These are phyloP conservation scores for Tipula helvola DNA, from an alignment of 2,888 invertebrate genomes.

Conservation along the genomic window DNA sequence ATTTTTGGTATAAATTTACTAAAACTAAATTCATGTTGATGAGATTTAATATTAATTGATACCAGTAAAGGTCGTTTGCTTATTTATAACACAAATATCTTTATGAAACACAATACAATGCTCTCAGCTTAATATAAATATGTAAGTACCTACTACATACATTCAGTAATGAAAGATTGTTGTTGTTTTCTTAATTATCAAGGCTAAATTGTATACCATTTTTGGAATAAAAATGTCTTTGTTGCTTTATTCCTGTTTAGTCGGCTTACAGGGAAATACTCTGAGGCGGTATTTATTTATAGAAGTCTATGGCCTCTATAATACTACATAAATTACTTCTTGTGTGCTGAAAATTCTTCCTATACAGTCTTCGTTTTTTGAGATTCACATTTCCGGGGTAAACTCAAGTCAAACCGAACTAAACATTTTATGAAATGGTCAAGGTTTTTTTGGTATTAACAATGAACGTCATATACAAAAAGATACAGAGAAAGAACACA, in stretches of 20 bases:
- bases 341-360: background rate
- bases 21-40: background rate
- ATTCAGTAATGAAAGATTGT: background rate
- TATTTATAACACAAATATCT: background rate
- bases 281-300: background rate
- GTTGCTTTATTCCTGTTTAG: background rate
- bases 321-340: background rate
- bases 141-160: background rate
- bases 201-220: background rate
- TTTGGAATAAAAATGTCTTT: background rate
- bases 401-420: background rate
- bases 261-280: background rate
- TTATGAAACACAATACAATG: background rate
- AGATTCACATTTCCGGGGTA: too few species aligned
- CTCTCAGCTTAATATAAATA: background rate
- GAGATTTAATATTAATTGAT: background rate
- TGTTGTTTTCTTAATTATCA: background rate
- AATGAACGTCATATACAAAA: background rate
- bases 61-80: background rate
- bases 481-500: too few species aligned
- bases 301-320: background rate
- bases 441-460: background rate
- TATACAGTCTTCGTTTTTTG: too few species aligned
- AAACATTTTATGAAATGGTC: background rate
- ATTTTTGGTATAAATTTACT: background rate